Evolutionary conservation across 2,113 vertebrate genomes (phyloP).

Genomic region (Canis aureus): DNA sequence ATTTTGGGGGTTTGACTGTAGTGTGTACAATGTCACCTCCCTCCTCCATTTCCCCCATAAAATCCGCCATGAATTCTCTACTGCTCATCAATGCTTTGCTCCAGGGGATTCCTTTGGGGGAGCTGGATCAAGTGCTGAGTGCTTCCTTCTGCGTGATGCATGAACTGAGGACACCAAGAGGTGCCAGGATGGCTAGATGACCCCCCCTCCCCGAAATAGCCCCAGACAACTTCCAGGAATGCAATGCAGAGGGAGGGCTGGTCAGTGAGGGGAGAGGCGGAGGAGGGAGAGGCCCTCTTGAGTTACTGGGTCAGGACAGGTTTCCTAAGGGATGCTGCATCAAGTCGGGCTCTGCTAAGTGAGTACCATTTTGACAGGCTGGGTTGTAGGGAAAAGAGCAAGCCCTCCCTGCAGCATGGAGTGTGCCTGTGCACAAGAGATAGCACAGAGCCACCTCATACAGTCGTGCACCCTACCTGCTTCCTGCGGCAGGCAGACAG

Average conservation of each 20-base stretch:
- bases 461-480: fast-evolving
- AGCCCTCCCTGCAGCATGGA: background rate
- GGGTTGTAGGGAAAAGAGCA: background rate
- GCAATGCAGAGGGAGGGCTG: background rate
- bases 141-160: fast-evolving
- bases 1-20: background rate
- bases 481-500: fast-evolving
- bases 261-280: background rate
- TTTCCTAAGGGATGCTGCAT: background rate
- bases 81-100: fast-evolving
- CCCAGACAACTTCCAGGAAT: background rate
- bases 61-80: background rate
- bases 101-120: background rate
- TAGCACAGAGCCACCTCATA: fast-evolving
- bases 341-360: background rate
- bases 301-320: background rate
- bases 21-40: fast-evolving
- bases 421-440: fast-evolving
- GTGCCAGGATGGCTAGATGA: background rate
- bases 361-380: background rate
- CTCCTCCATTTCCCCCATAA: background rate
- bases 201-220: background rate
- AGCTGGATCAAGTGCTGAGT: background rate
- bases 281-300: background rate
- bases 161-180: background rate